A percentile compares a stretch with the other conserved stretches of the same genome.
Evolutionary conservation across 2,888 invertebrate species (phyloP).

Genomic region (Crocallis elinguaria): DNA sequence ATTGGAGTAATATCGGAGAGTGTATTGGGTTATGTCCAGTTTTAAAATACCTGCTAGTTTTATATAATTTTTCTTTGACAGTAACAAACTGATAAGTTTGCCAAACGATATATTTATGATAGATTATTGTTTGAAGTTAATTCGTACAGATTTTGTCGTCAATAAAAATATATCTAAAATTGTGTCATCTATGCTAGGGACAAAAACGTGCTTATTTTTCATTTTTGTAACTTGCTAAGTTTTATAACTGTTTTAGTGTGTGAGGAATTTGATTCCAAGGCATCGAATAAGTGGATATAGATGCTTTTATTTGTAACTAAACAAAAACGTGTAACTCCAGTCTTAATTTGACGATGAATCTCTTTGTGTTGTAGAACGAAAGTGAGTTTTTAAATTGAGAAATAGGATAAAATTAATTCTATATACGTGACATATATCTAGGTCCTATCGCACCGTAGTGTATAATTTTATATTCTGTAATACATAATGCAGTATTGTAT

Average conservation of each 20-base stretch:
- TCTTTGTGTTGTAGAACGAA: conserved; percentile 50
- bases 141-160: not conserved
- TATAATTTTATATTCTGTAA: conserved; percentile 61
- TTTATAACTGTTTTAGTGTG: conserved; percentile 6
- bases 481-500: conserved; percentile 55
- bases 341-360: conserved; percentile 52
- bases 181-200: not conserved
- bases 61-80: too few relatives aligned
- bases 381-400: conserved; percentile 37
- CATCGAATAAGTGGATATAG: not conserved
- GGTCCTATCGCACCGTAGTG: conserved; percentile 63
- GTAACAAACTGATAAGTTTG: too few relatives aligned
- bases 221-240: conserved; percentile 5
- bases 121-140: too few relatives aligned
- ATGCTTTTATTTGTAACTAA: conserved; percentile 1
- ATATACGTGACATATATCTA: conserved; percentile 51
- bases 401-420: conserved; percentile 36
- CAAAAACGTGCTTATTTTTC: conserved; percentile 7
- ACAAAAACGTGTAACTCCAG: conserved; percentile 1
- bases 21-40: too few relatives aligned
- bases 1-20: too few relatives aligned
- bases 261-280: conserved; percentile 29
- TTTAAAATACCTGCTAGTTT: too few relatives aligned
- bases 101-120: too few relatives aligned
- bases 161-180: not conserved